phyloP scores from a whole-genome alignment of 2,888 invertebrate species.

The Rhogogaster chlorosoma region DNA sequence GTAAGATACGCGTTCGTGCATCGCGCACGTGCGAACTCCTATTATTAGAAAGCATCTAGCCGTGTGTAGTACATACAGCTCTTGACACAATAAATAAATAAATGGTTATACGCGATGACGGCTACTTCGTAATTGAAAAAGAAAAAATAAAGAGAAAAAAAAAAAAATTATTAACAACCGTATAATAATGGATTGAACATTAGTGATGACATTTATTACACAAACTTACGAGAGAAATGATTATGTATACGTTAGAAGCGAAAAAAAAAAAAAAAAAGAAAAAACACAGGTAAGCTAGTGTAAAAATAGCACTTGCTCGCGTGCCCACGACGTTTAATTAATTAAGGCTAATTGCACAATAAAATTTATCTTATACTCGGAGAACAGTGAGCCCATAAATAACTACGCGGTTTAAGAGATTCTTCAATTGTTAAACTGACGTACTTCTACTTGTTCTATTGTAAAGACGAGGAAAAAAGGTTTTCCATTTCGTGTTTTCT shows the following conservation, averaged over 20 bases:
- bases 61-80: background rate
- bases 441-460: background rate
- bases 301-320: slow-evolving; percentile 24
- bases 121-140: slow-evolving; percentile 7
- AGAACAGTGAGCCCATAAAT: slow-evolving; percentile 25
- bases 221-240: background rate
- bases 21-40: slow-evolving; percentile 38
- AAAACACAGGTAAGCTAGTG: background rate
- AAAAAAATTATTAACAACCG: background rate
- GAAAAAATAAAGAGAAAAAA: background rate
- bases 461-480: background rate
- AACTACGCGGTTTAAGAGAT: slow-evolving; percentile 3
- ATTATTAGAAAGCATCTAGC: slow-evolving; percentile 41
- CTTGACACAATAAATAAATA: slow-evolving; percentile 44
- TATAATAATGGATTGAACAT: slow-evolving; percentile 36
- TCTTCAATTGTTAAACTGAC: background rate
- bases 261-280: background rate
- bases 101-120: slow-evolving; percentile 9
- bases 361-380: background rate
- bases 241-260: background rate
- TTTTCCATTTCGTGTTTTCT: background rate
- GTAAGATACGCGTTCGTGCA: slow-evolving; percentile 30
- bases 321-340: slow-evolving; percentile 27
- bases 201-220: slow-evolving; percentile 28
- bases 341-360: slow-evolving; percentile 42